These are phyloP conservation scores for Himantopus leucocephalus DNA, from an alignment of 2,113 vertebrate genomes.

Conservation along the genomic window DNA sequence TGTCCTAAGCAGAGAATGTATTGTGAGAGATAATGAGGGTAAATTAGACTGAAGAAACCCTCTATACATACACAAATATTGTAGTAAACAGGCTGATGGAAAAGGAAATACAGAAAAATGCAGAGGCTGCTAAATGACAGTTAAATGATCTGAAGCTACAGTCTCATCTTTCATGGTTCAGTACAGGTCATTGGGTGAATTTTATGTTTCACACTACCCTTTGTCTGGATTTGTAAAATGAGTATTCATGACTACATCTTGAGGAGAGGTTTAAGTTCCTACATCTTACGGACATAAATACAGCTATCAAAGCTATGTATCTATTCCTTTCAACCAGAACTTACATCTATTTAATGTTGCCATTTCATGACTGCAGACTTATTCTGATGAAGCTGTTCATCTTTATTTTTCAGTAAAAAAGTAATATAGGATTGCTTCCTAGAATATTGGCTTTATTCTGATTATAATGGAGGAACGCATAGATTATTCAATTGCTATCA, in stretches of 20 bases:
- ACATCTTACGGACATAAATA: neutral
- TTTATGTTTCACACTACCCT: constrained; percentile 5
- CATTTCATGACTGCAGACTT: neutral
- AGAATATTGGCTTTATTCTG: neutral
- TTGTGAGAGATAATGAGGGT: neutral
- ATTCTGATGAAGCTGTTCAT: neutral
- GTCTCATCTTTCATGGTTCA: constrained; percentile 32
- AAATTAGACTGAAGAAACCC: neutral
- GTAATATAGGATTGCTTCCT: neutral
- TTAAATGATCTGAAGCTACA: constrained; percentile 26
- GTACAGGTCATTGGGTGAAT: constrained; percentile 20
- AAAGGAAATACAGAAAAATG: constrained; percentile 14
- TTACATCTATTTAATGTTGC: neutral
- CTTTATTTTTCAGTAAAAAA: neutral
- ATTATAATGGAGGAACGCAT: neutral
- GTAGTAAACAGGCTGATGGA: neutral
- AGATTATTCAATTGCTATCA: neutral
- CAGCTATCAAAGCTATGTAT: neutral
- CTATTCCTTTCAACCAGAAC: neutral
- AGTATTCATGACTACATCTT: constrained; percentile 2
- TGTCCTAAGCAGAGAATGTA: neutral
- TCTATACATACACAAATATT: constrained; percentile 27
- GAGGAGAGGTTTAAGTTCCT: neutral
- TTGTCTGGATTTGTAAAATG: constrained; percentile 31
- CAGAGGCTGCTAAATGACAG: constrained; percentile 10